phyloP scores from a whole-genome alignment of 2,888 invertebrate genomes.

The Bellardia pandia region DNA sequence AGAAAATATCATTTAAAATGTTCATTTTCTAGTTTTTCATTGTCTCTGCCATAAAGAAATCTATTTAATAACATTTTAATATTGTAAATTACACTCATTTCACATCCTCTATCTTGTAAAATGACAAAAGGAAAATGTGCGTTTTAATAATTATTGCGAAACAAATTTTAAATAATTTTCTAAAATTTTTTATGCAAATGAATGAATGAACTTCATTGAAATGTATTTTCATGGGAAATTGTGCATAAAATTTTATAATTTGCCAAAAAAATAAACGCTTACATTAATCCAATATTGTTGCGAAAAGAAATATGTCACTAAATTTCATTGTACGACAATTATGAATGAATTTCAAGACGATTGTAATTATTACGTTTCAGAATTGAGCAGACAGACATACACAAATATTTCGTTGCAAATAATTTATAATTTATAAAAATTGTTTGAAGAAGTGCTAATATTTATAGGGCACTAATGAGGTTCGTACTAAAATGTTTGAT shows the following conservation, averaged over 20 bases:
- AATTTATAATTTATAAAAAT: too few relatives aligned
- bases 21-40: neutral
- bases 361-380: neutral
- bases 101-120: neutral
- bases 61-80: conserved; percentile 25
- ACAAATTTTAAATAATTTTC: neutral
- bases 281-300: conserved; percentile 7
- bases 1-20: conserved; percentile 33
- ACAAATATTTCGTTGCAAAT: too few relatives aligned
- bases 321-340: conserved; percentile 24
- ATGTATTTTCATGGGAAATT: conserved; percentile 26
- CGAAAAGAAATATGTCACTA: conserved; percentile 13
- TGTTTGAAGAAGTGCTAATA: too few relatives aligned
- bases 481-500: too few relatives aligned
- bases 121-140: conserved; percentile 35
- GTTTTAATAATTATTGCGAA: neutral
- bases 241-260: conserved; percentile 32
- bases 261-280: conserved; percentile 15
- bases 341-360: conserved; percentile 33
- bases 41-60: neutral
- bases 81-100: conserved; percentile 4
- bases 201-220: conserved; percentile 16
- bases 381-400: too few relatives aligned
- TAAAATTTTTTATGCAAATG: conserved; percentile 1
- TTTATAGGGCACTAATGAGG: too few relatives aligned